Conservation (phyloP, 2,888 invertebrate genomes). For the Synanthedon myopaeformis region DNA sequence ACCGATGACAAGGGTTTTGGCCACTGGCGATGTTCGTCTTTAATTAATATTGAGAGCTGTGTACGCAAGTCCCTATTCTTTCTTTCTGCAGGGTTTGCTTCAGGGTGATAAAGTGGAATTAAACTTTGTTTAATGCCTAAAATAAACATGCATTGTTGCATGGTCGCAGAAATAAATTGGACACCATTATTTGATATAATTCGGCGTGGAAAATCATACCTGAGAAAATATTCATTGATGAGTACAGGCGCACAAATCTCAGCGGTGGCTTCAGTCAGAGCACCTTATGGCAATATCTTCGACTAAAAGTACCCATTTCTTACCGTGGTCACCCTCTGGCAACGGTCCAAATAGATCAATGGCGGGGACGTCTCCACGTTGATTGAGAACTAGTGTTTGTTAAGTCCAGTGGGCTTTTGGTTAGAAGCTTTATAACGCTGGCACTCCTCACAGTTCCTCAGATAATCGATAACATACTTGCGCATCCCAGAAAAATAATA, state of each 20-base stretch:
- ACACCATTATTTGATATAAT: constrained; percentile 25
- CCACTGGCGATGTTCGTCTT: not conserved
- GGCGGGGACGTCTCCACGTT: constrained; percentile 8
- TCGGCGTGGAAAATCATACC: constrained; percentile 20
- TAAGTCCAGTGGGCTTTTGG: constrained; percentile 9
- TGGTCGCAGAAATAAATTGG: constrained; percentile 11
- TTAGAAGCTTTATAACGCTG: constrained; percentile 10
- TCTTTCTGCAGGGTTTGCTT: constrained; percentile 22
- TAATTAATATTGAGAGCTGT: constrained; percentile 4
- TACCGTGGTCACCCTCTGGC: constrained; percentile 5
- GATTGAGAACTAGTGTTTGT: constrained; percentile 5
- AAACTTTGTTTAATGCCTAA: constrained; percentile 7
- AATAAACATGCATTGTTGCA: constrained; percentile 9
- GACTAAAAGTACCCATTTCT: constrained; percentile 12
- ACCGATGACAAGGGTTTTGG: not conserved
- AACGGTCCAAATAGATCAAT: constrained; percentile 14
- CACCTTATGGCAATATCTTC: constrained; percentile 9
- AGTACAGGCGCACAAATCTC: constrained; percentile 10
- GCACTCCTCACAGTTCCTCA: constrained; percentile 5
- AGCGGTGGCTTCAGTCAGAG: constrained; percentile 10
- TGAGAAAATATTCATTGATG: constrained; percentile 11
- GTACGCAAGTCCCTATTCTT: constrained; percentile 20
- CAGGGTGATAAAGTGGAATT: constrained; percentile 8
- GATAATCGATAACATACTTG: constrained; percentile 6
- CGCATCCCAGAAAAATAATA: constrained; percentile 15